These are phyloP conservation scores for Machimus rusticus DNA, from an alignment of 2,888 invertebrate genomes.

Conservation along the genomic window DNA sequence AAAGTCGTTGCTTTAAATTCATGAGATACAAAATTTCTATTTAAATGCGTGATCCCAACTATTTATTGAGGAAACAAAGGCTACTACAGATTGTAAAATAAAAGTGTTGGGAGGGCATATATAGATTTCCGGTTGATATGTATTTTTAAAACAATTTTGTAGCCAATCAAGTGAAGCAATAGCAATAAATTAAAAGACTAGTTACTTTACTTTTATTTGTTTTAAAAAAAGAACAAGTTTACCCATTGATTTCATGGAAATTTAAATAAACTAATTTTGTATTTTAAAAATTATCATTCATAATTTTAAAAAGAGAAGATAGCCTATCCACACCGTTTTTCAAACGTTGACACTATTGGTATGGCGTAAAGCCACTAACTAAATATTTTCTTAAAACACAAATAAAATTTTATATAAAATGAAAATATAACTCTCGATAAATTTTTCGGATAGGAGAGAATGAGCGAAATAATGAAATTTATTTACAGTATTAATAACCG, in stretches of 20 bases:
- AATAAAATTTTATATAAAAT: background rate
- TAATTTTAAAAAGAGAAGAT: too few species aligned
- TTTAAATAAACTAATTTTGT: too few species aligned
- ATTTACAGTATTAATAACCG: background rate
- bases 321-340: too few species aligned
- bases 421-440: background rate
- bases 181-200: background rate
- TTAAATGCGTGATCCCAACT: conserved; percentile 47
- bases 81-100: conserved; percentile 7
- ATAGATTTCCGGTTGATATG: conserved; percentile 12
- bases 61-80: conserved; percentile 15
- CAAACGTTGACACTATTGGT: too few species aligned
- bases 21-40: conserved; percentile 46
- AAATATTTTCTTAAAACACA: background rate
- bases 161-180: background rate
- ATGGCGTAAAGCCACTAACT: too few species aligned
- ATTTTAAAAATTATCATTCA: too few species aligned
- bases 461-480: background rate
- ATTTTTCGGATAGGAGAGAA: background rate
- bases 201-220: background rate
- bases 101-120: conserved; percentile 44
- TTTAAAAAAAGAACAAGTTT: background rate
- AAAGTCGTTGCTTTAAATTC: conserved; percentile 75
- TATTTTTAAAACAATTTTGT: background rate
- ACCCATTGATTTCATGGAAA: too few species aligned